These are phyloP conservation scores for Centrocercus urophasianus DNA, from an alignment of 2,113 vertebrate genomes.

Conservation along the genomic window DNA sequence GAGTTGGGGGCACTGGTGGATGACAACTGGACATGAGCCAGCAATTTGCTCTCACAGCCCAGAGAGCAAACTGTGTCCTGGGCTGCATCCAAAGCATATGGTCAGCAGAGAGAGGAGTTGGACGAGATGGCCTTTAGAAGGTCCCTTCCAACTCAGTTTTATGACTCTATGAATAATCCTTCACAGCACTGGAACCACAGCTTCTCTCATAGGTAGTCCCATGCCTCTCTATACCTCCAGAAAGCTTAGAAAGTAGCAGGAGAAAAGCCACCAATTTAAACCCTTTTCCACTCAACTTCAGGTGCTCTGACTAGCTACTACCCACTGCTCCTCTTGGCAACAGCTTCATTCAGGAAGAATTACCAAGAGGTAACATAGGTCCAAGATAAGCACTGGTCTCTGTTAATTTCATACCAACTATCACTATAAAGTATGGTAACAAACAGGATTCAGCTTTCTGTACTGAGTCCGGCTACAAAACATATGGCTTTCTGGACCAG, in stretches of 20 bases:
- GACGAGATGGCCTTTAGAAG: no score
- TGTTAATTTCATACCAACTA: neutral
- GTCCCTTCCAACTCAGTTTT: neutral
- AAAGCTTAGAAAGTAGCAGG: neutral
- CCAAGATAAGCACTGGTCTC: neutral
- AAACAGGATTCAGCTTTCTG: neutral
- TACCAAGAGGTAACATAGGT: neutral
- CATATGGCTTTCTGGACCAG: neutral
- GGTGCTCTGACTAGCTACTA: neutral
- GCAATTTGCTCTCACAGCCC: no score
- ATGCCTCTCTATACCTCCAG: neutral
- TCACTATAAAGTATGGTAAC: neutral
- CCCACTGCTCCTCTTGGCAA: neutral
- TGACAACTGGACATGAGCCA: no score
- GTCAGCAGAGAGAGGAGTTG: no score
- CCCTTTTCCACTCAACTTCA: neutral
- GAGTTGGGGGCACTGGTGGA: no score
- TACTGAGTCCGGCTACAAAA: neutral
- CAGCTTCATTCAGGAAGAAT: neutral
- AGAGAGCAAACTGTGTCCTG: no score
- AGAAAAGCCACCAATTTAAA: neutral
- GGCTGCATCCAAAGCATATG: no score
- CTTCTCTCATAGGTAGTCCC: neutral
- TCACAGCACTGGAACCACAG: neutral
- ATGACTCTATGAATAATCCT: neutral